Base-by-base conservation (phyloP, 2,888 invertebrate genomes). In the Limnephilus rhombicus region DNA sequence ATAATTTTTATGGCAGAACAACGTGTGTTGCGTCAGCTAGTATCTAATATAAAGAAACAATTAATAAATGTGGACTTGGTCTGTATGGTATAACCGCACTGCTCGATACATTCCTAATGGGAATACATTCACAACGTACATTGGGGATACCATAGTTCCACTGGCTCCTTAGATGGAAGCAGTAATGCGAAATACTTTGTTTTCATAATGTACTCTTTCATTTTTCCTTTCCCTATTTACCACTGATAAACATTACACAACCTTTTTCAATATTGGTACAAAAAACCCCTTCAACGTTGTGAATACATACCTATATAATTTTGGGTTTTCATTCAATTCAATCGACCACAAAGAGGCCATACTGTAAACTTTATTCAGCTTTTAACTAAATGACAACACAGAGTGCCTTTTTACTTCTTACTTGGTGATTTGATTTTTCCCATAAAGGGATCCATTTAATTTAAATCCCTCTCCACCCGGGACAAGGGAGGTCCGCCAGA, bases 371-470 rank as follows among this genome's bases (percentile, higher is more conserved):
- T 68, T 68, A 68, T 68, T 68, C 68, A 1, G 68, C 68, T 68
- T 68, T n/a, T n/a, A 68, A 68, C 68, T 68, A 68, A 68, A 68
- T 68, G 68, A 68, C 68, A 68, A 68, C 68, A 53, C 68, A n/a
- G 24, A 68, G 34, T 41, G 37, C 24, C 83, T 41, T 41, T 83
- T 83, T 34, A 83, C 83, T 83, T 83, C 37, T 83, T 18, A 18
- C 37, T 37, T 37, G 37, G 83, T 83, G 83, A 83, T 83, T 83
- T 83, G 83, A 83, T 83, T 83, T 83, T 83, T 83, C 37, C 37
- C 15, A 37, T 83, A 83, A 83, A 83, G 34, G 83, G 83, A 83
- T 18, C 83, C 18, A 83, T 83, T 83, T 83, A 83, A 83, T 83
- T 83, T 83, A 34, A 83, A 31, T 41, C 83, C 83, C 31, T 37